These are phyloP conservation scores for Agrochola litura DNA, from an alignment of 2,888 invertebrate genomes.

Conservation along the genomic window DNA sequence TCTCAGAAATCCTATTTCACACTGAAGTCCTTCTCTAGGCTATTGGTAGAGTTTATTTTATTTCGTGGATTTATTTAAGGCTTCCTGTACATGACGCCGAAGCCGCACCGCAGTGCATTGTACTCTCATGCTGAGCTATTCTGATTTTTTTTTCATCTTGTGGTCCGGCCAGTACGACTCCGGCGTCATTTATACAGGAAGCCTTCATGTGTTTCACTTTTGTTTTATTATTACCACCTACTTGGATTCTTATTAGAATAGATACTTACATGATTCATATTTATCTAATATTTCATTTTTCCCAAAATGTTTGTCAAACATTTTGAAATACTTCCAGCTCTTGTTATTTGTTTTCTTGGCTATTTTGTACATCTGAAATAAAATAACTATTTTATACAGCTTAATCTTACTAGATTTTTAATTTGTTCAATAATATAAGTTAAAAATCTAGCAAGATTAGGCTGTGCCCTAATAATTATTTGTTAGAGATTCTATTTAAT, in stretches of 20 bases:
- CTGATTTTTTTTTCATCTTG: too few relatives aligned
- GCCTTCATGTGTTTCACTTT: not conserved
- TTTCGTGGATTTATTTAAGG: not conserved
- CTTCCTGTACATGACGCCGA: too few relatives aligned
- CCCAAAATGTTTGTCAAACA: constrained; percentile 86
- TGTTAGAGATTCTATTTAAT: not conserved
- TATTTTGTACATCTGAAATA: constrained; percentile 82
- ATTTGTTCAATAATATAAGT: too few relatives aligned
- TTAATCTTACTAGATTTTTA: too few relatives aligned
- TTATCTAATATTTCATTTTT: constrained; percentile 83
- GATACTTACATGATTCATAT: constrained; percentile 86
- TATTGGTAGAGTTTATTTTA: not conserved
- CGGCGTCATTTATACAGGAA: too few relatives aligned
- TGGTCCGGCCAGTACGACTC: too few relatives aligned
- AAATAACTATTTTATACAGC: not conserved
- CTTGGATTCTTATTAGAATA: constrained; percentile 25
- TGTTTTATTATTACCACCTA: not conserved
- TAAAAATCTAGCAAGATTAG: too few relatives aligned
- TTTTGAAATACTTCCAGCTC: constrained; percentile 84
- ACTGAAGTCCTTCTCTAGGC: not conserved
- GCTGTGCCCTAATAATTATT: not conserved
- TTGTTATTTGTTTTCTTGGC: constrained; percentile 85
- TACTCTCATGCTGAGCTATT: too few relatives aligned
- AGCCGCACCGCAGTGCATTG: too few relatives aligned
- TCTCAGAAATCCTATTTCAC: not conserved